These are phyloP conservation scores for Mesocricetus auratus DNA, from an alignment of 2,113 vertebrate genomes.

Conservation along the genomic window DNA sequence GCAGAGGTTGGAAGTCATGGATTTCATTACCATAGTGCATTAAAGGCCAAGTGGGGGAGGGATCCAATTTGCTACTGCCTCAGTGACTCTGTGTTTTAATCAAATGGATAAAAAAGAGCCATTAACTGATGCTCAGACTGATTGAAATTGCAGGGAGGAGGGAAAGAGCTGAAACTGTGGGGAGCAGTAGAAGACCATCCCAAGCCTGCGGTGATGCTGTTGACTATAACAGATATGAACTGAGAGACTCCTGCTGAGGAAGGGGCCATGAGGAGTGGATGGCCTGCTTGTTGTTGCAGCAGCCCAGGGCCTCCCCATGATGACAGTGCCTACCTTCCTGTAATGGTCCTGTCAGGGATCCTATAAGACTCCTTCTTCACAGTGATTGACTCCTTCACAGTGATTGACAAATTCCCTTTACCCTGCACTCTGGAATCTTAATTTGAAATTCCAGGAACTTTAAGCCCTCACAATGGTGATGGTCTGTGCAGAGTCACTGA, in stretches of 20 bases:
- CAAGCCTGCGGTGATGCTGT: not conserved
- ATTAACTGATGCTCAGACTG: slow-evolving; percentile 58
- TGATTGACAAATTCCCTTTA: not conserved
- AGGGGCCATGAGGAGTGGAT: not conserved
- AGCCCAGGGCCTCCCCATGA: not conserved
- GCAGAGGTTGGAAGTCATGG: slow-evolving; percentile 59
- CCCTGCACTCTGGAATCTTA: not conserved
- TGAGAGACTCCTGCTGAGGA: no score
- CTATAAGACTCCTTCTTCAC: not conserved
- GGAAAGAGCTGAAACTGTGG: slow-evolving; percentile 62
- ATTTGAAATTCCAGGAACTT: slow-evolving; percentile 7
- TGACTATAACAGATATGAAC: not conserved
- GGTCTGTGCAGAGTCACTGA: not conserved
- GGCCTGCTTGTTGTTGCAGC: fast-evolving
- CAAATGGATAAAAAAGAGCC: slow-evolving; percentile 63
- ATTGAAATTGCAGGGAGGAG: slow-evolving; percentile 66
- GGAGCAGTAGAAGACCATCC: not conserved
- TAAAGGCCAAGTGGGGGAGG: slow-evolving; percentile 64
- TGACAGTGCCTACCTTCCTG: not conserved
- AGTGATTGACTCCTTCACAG: no score
- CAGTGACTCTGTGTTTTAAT: slow-evolving; percentile 72
- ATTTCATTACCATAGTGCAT: slow-evolving; percentile 78
- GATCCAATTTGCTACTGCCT: slow-evolving; percentile 76
- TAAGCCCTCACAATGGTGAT: not conserved
- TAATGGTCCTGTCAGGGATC: not conserved